Evolutionary conservation across 2,113 vertebrate species (phyloP), one percentile per base, ranked within the genome.

Genomic region (Daubentonia madagascariensis): DNA sequence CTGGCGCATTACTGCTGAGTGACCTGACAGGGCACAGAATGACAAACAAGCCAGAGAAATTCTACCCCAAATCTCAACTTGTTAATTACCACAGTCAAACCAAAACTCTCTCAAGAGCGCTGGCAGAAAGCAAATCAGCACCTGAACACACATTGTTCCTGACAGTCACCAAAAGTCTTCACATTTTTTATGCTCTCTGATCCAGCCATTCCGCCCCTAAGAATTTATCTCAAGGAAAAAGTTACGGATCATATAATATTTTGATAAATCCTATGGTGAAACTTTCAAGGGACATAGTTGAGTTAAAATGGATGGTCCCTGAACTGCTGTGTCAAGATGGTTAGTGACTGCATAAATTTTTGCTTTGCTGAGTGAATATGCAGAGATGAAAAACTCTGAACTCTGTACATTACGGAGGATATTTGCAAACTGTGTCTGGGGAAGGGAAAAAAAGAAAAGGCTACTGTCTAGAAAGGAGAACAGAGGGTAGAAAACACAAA

Each of bases 201-300:
- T 91, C 13, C 1, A 70, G 84, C 17, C 72, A 18, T 54, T 22
- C 35, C 32, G 65, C 59, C 32, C 32, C 61, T 90, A 85, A 91
- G 76, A 89, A 89, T 85, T 89, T 94, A 76, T 85, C 65, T 75
- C 25, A 4, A 94, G 83, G 93, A 63, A 79, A 70, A 57, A 89
- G 43, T 52, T 85, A 76, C 65, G 40, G 88, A 61, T 90, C n/a
- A 18, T 65, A n/a, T 22, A 75, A 45, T 63, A 89, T 40, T 88
- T 85, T 63, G 63, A 85, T 63, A 89, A 92, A 89, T 78, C 59
- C 85, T 45, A 75, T 50, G 43, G n/a, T 63, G 57, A 94, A 80
- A 91, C 6, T 65, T 91, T 23, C 81, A 65, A 72, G 93, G 50
- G 59, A 88, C 28, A 28, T 70, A 68, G 54, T 20, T 85, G 67